phyloP scores from a whole-genome alignment of 2,888 invertebrate genomes.

The Leptogaster cylindrica region DNA sequence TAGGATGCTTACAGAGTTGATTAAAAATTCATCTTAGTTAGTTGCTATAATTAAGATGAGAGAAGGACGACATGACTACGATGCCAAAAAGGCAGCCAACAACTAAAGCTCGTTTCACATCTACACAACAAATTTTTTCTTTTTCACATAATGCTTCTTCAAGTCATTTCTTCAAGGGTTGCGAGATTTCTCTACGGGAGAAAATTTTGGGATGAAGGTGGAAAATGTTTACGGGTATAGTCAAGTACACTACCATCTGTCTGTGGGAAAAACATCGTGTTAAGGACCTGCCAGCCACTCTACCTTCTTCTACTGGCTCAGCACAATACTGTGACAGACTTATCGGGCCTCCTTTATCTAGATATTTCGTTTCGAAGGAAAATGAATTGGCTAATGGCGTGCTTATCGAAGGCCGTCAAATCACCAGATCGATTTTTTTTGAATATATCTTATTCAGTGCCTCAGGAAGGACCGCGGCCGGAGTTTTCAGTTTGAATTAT shows the following conservation, averaged over 20 bases:
- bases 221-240: no score
- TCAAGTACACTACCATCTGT: background rate
- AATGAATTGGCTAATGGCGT: constrained; percentile 44
- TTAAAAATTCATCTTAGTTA: constrained; percentile 40
- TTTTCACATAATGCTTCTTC: no score
- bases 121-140: no score
- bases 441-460: background rate
- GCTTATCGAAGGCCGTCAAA: constrained; percentile 23
- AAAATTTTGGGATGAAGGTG: background rate
- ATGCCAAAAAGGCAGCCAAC: background rate
- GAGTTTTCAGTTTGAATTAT: no score
- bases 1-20: constrained; percentile 20
- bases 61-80: background rate
- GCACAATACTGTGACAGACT: constrained; percentile 42
- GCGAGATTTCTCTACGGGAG: background rate
- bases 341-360: constrained; percentile 38
- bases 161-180: no score
- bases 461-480: no score
- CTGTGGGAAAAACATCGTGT: constrained; percentile 18
- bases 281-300: background rate
- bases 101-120: background rate
- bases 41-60: constrained; percentile 34
- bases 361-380: constrained; percentile 35
- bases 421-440: background rate
- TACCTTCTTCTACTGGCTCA: background rate